Conservation (phyloP, 1,140 invertebrate species). For the Aphelenchoides avenae region DNA sequence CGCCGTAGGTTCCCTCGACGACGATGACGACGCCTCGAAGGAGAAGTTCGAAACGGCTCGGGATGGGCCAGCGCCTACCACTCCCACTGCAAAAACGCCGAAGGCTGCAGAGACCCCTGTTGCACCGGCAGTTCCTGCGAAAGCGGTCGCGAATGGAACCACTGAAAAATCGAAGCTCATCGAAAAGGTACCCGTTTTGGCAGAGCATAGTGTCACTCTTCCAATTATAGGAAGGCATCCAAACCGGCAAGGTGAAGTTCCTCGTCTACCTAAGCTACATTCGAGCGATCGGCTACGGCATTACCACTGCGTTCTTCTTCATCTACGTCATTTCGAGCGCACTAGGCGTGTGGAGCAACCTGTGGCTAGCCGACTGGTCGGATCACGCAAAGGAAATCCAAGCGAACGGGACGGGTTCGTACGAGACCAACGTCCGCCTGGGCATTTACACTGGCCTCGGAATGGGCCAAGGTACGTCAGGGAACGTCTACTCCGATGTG, state of each 20-base stretch:
- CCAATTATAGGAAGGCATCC: conserved; percentile 50
- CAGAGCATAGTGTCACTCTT: no score
- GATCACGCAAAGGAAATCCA: conserved; percentile 50
- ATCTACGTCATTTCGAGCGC: conserved; percentile 46
- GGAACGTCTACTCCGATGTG: background rate
- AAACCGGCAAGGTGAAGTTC: conserved; percentile 56
- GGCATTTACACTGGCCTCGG: conserved; percentile 51
- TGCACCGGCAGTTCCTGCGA: no score
- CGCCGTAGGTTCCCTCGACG: no score
- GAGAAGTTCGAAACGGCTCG: background rate
- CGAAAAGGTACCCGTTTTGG: conserved; percentile 52
- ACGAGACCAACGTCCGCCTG: conserved; percentile 34
- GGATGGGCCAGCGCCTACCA: background rate
- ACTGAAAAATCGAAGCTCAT: conserved; percentile 22
- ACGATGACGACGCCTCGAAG: background rate
- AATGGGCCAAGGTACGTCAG: conserved; percentile 44
- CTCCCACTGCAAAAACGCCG: no score
- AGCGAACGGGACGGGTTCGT: conserved; percentile 12
- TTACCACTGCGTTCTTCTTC: conserved; percentile 43
- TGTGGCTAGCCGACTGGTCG: conserved; percentile 61
- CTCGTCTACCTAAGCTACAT: conserved; percentile 60
- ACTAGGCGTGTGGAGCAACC: conserved; percentile 51
- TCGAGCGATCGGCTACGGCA: conserved; percentile 51
- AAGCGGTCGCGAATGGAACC: background rate
- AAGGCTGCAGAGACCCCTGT: background rate